Percentiles rank a stretch among this genome's conserved stretches.
Conservation (phyloP, 2,113 vertebrate species). For the Lates calcarifer region DNA sequence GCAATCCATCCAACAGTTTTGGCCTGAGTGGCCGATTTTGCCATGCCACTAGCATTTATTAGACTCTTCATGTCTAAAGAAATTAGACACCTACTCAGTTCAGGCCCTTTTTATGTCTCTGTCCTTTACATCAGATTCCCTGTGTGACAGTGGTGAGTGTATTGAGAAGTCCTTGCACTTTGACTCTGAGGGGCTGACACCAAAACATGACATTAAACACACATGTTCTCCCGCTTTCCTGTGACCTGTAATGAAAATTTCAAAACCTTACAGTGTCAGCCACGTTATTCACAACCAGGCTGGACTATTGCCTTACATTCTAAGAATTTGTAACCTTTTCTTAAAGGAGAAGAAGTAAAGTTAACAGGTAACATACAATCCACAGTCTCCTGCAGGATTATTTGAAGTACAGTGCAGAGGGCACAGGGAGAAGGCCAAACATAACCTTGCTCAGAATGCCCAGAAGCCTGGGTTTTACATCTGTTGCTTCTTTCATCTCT, state of each 20-base stretch:
- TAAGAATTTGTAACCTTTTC: constrained; percentile 52
- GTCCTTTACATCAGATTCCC: constrained; percentile 19
- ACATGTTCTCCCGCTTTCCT: constrained; percentile 30
- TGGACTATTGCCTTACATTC: constrained; percentile 25
- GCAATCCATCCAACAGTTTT: too few relatives aligned
- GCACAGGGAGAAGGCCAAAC: constrained; percentile 65
- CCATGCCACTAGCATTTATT: too few relatives aligned
- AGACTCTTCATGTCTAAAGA: too few relatives aligned
- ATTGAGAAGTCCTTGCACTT: constrained; percentile 63
- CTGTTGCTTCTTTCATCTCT: constrained; percentile 64
- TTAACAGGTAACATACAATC: constrained; percentile 68
- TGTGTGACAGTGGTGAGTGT: constrained; percentile 9
- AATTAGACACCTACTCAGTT: not conserved
- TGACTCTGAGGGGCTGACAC: constrained; percentile 42
- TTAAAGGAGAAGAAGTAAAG: constrained; percentile 69
- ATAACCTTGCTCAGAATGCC: constrained; percentile 65
- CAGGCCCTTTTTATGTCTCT: constrained; percentile 1
- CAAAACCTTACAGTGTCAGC: constrained; percentile 43
- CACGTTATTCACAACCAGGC: constrained; percentile 44
- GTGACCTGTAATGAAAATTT: constrained; percentile 60
- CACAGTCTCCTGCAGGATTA: constrained; percentile 51
- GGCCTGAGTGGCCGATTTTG: too few relatives aligned
- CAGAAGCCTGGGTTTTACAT: constrained; percentile 64
- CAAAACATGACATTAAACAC: constrained; percentile 66
- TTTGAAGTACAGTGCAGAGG: constrained; percentile 67